Base-by-base conservation (phyloP, 2,888 invertebrate genomes). In the Eupithecia insigniata region DNA sequence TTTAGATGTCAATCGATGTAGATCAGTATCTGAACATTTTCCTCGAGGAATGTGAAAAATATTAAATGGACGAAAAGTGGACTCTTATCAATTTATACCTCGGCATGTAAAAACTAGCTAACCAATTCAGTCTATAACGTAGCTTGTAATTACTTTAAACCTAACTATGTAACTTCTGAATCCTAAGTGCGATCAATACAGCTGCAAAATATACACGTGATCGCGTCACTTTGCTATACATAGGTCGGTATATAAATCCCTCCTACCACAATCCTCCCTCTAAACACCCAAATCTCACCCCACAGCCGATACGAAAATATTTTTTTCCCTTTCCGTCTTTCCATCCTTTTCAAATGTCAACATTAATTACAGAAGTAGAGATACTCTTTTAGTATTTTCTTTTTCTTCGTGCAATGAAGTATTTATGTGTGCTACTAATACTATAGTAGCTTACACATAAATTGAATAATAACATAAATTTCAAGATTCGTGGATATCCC, bases 121-220 rank as follows among this genome's bases (percentile, higher is more conserved):
- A 10, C 51, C 55, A 26, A 55, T 55, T 55, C 26, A 51, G 22
- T n/a, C 46, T 46, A 46, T 10, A 10, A 51, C 26, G 5, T 55
- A 14, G 26, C 55, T 55, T 12, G 55, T 55, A 12, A 55, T 55
- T 55, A 55, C 55, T 26, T 55, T 55, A 55, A n/a, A n/a, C n/a
- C n/a, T n/a, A n/a, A n/a, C n/a, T n/a, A n/a, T n/a, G n/a, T 55
- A 14, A 26, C 26, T 12, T 55, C 55, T 55, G 55, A 55, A 55
- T 26, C 12, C 55, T 89, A 89, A 88, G 60, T 71, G 87, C 91
- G 92, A 93, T 93, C 93, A 93, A 93, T 93, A 93, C 92, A 87
- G 90, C 92, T 92, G 92, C 93, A 93, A 93, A 93, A 92, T 92
- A 90, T 92, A 93, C 92, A 93, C 93, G 92, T 93, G 92, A 92